Conservation (phyloP, 2,888 invertebrate species). For the Petrolisthes cinctipes region DNA sequence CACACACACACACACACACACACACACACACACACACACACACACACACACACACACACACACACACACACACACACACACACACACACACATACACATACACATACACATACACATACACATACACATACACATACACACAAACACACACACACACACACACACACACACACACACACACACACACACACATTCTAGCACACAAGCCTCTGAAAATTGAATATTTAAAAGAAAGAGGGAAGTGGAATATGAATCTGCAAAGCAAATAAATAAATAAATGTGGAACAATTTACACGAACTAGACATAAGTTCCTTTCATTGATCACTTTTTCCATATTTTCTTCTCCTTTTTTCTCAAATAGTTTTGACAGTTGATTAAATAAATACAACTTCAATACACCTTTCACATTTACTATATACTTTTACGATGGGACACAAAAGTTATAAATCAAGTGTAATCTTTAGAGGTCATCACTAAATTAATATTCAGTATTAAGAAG, state of each 20-base stretch:
- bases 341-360: too few relatives aligned
- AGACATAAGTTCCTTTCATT: too few relatives aligned
- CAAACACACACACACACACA: neutral
- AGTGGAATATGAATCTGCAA: too few relatives aligned
- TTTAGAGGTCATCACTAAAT: neutral
- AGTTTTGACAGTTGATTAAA: too few relatives aligned
- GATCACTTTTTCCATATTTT: too few relatives aligned
- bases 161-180: neutral
- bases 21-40: conserved; percentile 21
- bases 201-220: neutral
- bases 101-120: neutral
- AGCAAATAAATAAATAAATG: too few relatives aligned
- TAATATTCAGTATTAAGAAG: neutral
- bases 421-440: too few relatives aligned
- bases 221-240: too few relatives aligned
- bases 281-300: too few relatives aligned
- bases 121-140: neutral
- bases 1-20: conserved; percentile 32
- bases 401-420: too few relatives aligned
- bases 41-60: conserved; percentile 20
- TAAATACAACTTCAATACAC: too few relatives aligned
- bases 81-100: conserved; percentile 15
- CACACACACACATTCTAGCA: neutral
- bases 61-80: conserved; percentile 11
- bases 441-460: neutral